Evolutionary conservation across 2,797 vertebrate genomes (phyloP), one percentile per base, ranked within the genome.

Genomic region (Gobionotothen gibberifrons): DNA sequence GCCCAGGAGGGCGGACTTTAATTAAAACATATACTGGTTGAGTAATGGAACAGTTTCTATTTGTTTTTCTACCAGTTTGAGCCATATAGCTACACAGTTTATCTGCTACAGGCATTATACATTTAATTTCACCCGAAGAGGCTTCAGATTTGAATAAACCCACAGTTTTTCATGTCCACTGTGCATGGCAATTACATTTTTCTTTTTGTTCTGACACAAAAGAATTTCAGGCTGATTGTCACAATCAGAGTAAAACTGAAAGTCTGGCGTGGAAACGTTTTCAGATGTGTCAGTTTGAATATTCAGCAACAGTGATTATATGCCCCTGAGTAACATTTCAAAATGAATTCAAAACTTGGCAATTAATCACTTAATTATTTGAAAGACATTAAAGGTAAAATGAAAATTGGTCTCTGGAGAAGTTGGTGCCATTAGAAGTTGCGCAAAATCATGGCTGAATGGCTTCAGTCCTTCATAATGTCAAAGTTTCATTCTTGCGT

Each of bases 371-470:
- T 73, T 55, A 21, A 76, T 59, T 46, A 75, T 66, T 61, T 58
- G 29, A 71, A 65, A 44, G 64, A 70, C 75, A 69, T 80, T 42
- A 72, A 69, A 78, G 52, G 47, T 65, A 69, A 62, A 76, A 79
- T 66, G 72, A 69, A 73, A 73, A 80, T 62, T 4, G 3, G 61
- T 57, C 69, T 74, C 82, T 15, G 47, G 66, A 59, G 76, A 70
- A 82, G 68, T 57, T 39, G 36, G 71, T 71, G 13, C 52, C 69
- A 74, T 84, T 82, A 84, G 63, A 79, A 78, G 64, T 72, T 67
- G 46, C 57, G 49, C 58, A 83, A 55, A 85, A 76, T 74, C 75
- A 73, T 51, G 77, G 74, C 72, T 81, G 79, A 83, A 71, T 78
- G 62, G 21, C 56, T 78, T 46, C 49, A 17, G 56, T 85, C 60